Evolutionary conservation across 2,888 invertebrate species (phyloP), one percentile per base, ranked within the genome.

Genomic region (Mechanitis mazaeus): DNA sequence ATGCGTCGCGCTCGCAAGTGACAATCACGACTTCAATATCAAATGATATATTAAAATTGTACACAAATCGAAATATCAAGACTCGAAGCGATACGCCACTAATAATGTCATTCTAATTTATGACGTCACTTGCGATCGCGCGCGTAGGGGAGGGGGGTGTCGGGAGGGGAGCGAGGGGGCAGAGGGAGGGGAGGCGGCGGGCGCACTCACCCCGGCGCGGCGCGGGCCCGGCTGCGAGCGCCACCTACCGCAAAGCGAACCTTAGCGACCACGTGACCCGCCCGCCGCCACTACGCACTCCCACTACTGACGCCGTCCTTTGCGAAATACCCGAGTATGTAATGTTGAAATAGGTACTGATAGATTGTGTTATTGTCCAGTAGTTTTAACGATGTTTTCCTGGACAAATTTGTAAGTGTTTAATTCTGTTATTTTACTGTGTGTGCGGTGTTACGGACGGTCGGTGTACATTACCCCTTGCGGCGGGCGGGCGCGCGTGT

Each of bases 211-310:
- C 64, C 58, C 50, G 56, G 54, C 60, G 64, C 64, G 64, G 63
- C 60, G 62, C 64, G 59, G 59, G 50, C 50, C 50, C 62, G 61
- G 46, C 60, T n/a, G 55, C 55, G 50, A 50, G 45, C 63, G 58
- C 62, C 64, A 50, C 60, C 66, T 63, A 58, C 64, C 66, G 64
- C 65, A 63, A 58, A 67, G 62, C 64, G 59, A 63, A 62, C 60
- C 62, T 65, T 62, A 65, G 65, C 60, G 64, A 55, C 56, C 64
- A 54, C 60, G 57, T 50, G 50, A 50, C 58, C 54, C 57, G 50
- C 56, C 53, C 61, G 58, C 58, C 60, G 12, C 56, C n/a, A 54
- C 60, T 46, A 11, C n/a, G 54, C 45, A 11, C 55, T 47, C 35
- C 11, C 33, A n/a, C 59, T n/a, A 11, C 38, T 28, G 11, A 9